Evolutionary conservation across 2,888 invertebrate genomes (phyloP), one percentile per base, ranked within the genome.

Genomic region (Diplolepis rosae): DNA sequence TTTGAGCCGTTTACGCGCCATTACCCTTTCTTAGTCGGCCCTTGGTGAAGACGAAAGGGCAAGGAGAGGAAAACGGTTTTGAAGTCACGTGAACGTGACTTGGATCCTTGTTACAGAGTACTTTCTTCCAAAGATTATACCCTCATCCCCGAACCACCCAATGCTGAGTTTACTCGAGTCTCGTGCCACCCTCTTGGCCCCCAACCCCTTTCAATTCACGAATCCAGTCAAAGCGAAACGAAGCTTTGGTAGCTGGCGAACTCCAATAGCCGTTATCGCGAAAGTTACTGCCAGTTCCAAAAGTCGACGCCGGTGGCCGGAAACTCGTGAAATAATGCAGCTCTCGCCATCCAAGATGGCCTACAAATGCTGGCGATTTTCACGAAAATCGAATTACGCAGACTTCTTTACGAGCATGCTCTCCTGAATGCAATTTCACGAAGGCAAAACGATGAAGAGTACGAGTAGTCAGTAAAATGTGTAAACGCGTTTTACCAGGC

Each of bases 1-100:
- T 88, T 88, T 88, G 88, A 88, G 85, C 78, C 82, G 84, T 86
- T 88, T 87, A 87, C 87, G 82, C 86, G 78, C 86, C 88, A 88
- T 88, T 88, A 88, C 85, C 85, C 82, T 84, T 84, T 84, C 85
- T 84, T 82, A 83, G 77, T 75, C 70, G 75, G 74, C 74, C 75
- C 77, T 78, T 75, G 73, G 72, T 66, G 45, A 32, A 18, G 56
- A 35, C 65, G 32, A 52, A 70, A 66, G 73, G 71, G 66, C 22
- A 42, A 28, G 42, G 30, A 48, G 56, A 32, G 65, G 24, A 56
- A 22, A 35, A 45, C 66, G 18, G 45, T 67, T 54, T 24, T 35
- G 66, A 68, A 52, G 52, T 32, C 73, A 73, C 74, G 74, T 35
- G 73, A 75, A 80, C 81, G 79, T 82, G 80, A 83, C 81, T 83